Evolutionary conservation across 2,113 vertebrate species (phyloP).

Genomic region (Natator depressus): DNA sequence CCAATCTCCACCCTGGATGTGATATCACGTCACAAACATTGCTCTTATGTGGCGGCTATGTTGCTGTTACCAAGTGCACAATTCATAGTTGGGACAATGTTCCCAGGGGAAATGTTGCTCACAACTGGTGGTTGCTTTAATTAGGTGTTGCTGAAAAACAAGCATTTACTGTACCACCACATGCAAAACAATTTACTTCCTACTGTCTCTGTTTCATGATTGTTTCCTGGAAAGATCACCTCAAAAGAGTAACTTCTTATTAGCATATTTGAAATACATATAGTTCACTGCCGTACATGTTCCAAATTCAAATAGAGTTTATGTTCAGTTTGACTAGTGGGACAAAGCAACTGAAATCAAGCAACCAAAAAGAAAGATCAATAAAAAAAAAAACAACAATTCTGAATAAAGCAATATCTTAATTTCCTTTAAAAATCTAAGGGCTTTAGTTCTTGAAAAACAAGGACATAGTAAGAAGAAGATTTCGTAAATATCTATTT

Average conservation of each 20-base stretch:
- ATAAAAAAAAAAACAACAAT: background rate
- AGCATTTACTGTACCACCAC: background rate
- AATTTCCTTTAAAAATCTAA: slow-evolving; percentile 4
- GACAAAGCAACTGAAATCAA: slow-evolving; percentile 49
- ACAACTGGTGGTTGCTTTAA: too few species aligned
- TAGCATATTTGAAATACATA: slow-evolving; percentile 54
- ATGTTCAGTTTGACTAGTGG: background rate
- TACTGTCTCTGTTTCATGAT: background rate
- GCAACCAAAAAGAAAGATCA: slow-evolving; percentile 17
- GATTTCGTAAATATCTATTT: background rate
- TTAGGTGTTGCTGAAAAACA: too few species aligned
- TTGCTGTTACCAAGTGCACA: too few species aligned
- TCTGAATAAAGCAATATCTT: background rate
- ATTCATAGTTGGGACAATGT: too few species aligned
- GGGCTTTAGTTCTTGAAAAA: background rate
- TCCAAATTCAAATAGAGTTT: slow-evolving; percentile 37
- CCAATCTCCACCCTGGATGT: too few species aligned
- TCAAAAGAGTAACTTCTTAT: slow-evolving; percentile 41
- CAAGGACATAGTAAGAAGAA: background rate
- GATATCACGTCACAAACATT: too few species aligned
- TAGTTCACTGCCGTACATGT: slow-evolving; percentile 51
- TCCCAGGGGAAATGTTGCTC: too few species aligned
- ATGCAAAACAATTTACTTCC: background rate
- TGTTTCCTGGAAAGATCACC: background rate
- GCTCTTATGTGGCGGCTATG: too few species aligned